Base-by-base conservation (phyloP, 2,888 invertebrate genomes). In the Drosophila hawaiiensis region DNA sequence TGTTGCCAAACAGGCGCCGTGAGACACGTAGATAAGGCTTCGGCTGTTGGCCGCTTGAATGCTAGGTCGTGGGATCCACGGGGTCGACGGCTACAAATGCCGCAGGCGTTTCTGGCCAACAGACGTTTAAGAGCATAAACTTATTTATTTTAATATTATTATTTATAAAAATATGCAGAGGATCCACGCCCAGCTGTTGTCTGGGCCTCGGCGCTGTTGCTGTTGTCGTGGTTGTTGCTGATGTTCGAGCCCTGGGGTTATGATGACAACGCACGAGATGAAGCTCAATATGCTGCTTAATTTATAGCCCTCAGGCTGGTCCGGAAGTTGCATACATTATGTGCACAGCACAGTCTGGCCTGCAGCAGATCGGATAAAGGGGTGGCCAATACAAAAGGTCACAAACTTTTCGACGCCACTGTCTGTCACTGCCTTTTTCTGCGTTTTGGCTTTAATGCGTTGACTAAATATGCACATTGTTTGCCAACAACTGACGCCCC, bases 81-180 rank as follows among this genome's bases (percentile, higher is more conserved):
- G 74, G 65, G 75, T 66, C 58, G 81, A 53, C 58, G 70, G 50
- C 78, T 56, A 73, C 73, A 82, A 89, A 75, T 84, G 84, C 88
- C 65, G 59, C 65, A 64, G 81, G 86, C 72, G 72, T 72, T 68
- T 68, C 70, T 56, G 68, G 56, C 69, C 71, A 69, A 64, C 79
- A 78, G 85, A 87, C 84, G 77, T 80, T 84, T 84, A 84, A 84
- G 80, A 72, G 80, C 88, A 76, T 72, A 77, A 84, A 80, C 85
- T 85, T 85, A 85, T 85, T 89, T 85, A 85, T 89, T 89, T 82
- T 87, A 85, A 84, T 82, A 85, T 87, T 89, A 80, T 89, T 89
- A 78, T 78, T 80, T 87, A 76, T 72, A 80, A 81, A 83, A 83
- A 76, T 87, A 82, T 80, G 74, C 80, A 80, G 65, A 77, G 50